Percentiles rank a stretch among this genome's conserved stretches.
phyloP scores from a whole-genome alignment of 1,140 invertebrate species.

The Monochamus saltuarius region DNA sequence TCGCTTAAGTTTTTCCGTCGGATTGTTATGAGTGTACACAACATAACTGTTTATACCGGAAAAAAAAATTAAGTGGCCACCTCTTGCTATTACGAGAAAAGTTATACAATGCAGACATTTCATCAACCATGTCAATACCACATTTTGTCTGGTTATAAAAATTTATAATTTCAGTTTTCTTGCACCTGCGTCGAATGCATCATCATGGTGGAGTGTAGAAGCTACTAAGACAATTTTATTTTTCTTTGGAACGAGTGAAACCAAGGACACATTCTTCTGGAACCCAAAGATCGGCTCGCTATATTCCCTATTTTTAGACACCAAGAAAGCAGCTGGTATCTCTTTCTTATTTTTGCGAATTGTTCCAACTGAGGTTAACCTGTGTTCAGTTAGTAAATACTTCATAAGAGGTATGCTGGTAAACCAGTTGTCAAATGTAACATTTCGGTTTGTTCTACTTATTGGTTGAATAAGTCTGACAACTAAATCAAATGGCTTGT shows the following conservation, averaged over 20 bases:
- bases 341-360: slow-evolving; percentile 43
- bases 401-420: slow-evolving; percentile 33
- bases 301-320: slow-evolving; percentile 8
- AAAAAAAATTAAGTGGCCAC: too few relatives aligned
- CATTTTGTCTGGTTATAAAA: too few relatives aligned
- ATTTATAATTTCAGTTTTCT: too few relatives aligned
- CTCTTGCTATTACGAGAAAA: too few relatives aligned
- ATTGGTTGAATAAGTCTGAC: slow-evolving; percentile 39
- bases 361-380: slow-evolving; percentile 43
- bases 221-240: slow-evolving; percentile 15
- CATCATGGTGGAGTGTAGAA: slow-evolving; percentile 7
- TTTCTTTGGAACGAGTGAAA: slow-evolving; percentile 19
- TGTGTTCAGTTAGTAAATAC: slow-evolving; percentile 35
- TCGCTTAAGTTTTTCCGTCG: too few relatives aligned
- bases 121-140: too few relatives aligned
- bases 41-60: too few relatives aligned
- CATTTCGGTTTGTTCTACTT: slow-evolving; percentile 36
- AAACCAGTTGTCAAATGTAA: slow-evolving; percentile 40
- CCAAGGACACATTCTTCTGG: slow-evolving; percentile 9
- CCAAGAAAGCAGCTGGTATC: slow-evolving; percentile 37
- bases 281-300: slow-evolving; percentile 9
- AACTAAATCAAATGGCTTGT: slow-evolving; percentile 44
- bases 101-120: too few relatives aligned
- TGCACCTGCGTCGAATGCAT: too few relatives aligned
- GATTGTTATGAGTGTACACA: too few relatives aligned